Evolutionary conservation across 2,113 vertebrate species (phyloP), one percentile per base, ranked within the genome.

Genomic region (Heterocephalus glaber): DNA sequence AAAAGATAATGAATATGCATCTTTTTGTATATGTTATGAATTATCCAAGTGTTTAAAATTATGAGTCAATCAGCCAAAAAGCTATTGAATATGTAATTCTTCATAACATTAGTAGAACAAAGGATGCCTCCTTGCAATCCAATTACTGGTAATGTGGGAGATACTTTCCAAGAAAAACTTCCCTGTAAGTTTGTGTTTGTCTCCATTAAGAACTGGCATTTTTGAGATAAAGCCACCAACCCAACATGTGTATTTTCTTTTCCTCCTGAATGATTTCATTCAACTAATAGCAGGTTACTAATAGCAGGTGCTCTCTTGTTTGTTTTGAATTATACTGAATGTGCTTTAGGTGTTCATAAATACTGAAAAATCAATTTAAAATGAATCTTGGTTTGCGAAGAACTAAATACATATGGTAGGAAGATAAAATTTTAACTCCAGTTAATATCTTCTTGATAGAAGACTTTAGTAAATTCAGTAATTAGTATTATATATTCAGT

Each of bases 221-320:
- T 86, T 89, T 41, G 58, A 95, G 79, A 94, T 95, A 94, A 93
- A 93, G 70, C 47, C 49, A 72, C 20, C 13, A 95, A 26, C 72
- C 19, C 89, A 97, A 86, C 72, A 52, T 84, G 72, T 60, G 12
- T n/a, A 6, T 70, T 11, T 76, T 65, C 60, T 58, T 94, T 41
- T 41, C 17, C 49, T 89, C 74, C 60, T 80, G 60, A 96, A 86
- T 95, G 86, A 68, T 89, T 96, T 96, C 90, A 28, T 97, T 96
- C 89, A 79, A 94, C 74, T 86, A 89, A 93, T 91, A 94, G 92
- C 91, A n/a, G 95, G 44, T 86, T 86, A 30, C 72, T 86, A 86
- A 83, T 80, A 93, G 95, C 91, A 92, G 93, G 89, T 80, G 22
- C 38, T 54, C 7, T 85, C 54, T 35, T 90, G 47, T 93, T 86